phyloP scores from a whole-genome alignment of 2,113 vertebrate genomes.

The Columba livia region DNA sequence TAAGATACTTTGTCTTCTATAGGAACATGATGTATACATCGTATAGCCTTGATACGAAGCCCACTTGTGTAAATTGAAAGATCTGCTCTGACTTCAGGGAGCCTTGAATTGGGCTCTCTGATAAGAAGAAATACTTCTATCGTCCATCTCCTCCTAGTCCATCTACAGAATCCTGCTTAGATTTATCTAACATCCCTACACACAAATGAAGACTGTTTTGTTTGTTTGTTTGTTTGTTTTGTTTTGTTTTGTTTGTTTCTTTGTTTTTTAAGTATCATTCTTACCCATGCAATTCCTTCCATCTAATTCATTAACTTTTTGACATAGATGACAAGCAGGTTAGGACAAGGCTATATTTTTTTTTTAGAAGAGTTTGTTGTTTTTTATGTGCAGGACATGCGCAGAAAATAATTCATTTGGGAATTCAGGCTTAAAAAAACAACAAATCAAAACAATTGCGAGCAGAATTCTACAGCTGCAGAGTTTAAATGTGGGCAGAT shows the following conservation, averaged over 20 bases:
- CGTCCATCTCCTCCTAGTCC: neutral
- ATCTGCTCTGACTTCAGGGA: neutral
- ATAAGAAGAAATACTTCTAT: neutral
- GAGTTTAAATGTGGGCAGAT: neutral
- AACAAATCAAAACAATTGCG: neutral
- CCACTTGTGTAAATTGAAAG: neutral
- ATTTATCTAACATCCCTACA: neutral
- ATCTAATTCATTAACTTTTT: neutral
- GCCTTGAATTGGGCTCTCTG: neutral
- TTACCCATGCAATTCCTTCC: neutral
- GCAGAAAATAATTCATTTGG: neutral
- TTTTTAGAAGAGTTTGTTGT: neutral
- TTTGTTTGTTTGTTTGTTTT: too few relatives aligned
- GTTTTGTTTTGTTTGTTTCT: too few relatives aligned
- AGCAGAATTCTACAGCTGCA: neutral
- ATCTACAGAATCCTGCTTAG: neutral
- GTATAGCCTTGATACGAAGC: neutral
- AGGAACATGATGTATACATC: neutral
- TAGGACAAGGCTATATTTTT: neutral
- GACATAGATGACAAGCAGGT: neutral
- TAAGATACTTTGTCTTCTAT: neutral
- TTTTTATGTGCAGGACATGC: neutral
- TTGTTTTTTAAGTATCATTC: neutral
- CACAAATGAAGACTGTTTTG: neutral
- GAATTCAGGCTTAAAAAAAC: neutral